A percentile compares a stretch with the other conserved stretches of the same genome.
phyloP scores from a whole-genome alignment of 2,113 vertebrate species.

The Halichoerus grypus region DNA sequence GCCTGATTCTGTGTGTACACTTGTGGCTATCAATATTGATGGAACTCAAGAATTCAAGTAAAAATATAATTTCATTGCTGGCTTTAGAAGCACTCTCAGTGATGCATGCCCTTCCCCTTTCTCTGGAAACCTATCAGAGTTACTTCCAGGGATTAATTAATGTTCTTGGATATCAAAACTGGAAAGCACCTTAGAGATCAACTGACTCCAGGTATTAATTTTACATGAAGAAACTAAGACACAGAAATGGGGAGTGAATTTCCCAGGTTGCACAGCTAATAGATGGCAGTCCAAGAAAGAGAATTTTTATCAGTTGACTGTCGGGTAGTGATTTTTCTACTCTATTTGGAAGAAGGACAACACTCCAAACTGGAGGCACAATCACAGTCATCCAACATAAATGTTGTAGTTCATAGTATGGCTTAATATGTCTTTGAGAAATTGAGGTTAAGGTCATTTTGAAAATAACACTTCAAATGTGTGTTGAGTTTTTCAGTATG shows the following conservation, averaged over 20 bases:
- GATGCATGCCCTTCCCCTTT: not conserved
- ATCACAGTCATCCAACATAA: not conserved
- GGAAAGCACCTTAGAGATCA: not conserved
- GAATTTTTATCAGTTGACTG: not conserved
- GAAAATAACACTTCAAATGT: not conserved
- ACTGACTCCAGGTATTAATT: not conserved
- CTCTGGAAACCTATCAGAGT: not conserved
- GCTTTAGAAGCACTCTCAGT: not conserved
- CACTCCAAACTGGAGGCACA: not conserved
- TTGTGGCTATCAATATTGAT: not conserved
- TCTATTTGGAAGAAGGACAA: not conserved
- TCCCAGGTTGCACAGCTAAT: not conserved
- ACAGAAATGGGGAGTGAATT: not conserved
- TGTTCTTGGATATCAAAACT: not conserved
- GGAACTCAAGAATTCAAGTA: slow-evolving; percentile 7
- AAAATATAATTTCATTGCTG: slow-evolving; percentile 24
- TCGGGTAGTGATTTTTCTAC: not conserved
- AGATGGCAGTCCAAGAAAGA: not conserved
- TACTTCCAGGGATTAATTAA: not conserved
- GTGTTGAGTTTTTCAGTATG: not conserved
- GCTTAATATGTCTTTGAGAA: slow-evolving; percentile 8
- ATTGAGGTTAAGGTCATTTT: not conserved
- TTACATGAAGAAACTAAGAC: slow-evolving; percentile 14
- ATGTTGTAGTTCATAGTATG: not conserved
- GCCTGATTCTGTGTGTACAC: not conserved